These are phyloP conservation scores for Oncopeltus fasciatus DNA, from an alignment of 1,140 invertebrate species.

Conservation along the genomic window DNA sequence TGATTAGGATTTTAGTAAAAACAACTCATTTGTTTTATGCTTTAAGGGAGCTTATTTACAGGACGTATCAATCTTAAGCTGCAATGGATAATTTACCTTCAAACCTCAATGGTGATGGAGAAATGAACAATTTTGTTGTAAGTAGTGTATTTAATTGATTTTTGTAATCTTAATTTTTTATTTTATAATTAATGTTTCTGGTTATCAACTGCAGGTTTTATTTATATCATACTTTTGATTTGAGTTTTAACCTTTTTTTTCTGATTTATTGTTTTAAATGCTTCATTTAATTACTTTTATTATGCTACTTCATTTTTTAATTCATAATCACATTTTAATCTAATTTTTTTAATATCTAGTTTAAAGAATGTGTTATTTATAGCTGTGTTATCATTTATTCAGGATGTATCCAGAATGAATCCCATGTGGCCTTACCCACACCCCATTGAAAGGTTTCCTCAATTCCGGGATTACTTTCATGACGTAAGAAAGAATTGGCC, in stretches of 20 bases:
- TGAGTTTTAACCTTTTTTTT: background rate
- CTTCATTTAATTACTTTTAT: too few species aligned
- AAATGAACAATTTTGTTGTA: conserved; percentile 4
- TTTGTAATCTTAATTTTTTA: too few species aligned
- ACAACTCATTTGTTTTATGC: too few species aligned
- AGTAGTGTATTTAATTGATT: too few species aligned
- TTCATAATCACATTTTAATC: too few species aligned
- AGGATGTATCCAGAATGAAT: conserved; percentile 1
- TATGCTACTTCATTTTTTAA: too few species aligned
- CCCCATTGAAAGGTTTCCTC: conserved; percentile 5
- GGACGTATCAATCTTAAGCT: too few species aligned
- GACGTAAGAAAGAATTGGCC: conserved; percentile 3
- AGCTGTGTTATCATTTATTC: conserved; percentile 3
- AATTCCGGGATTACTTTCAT: conserved; percentile 8
- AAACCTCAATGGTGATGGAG: background rate
- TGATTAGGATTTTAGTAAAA: too few species aligned
- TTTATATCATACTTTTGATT: background rate
- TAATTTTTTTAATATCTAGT: background rate
- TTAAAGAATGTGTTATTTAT: background rate
- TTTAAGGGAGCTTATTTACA: too few species aligned
- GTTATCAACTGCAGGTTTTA: too few species aligned
- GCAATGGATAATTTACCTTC: background rate
- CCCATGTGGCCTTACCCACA: conserved; percentile 7
- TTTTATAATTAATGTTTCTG: too few species aligned
- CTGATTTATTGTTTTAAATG: background rate